Base-by-base conservation (phyloP, 2,888 invertebrate species). In the Dryomyza anilis region DNA sequence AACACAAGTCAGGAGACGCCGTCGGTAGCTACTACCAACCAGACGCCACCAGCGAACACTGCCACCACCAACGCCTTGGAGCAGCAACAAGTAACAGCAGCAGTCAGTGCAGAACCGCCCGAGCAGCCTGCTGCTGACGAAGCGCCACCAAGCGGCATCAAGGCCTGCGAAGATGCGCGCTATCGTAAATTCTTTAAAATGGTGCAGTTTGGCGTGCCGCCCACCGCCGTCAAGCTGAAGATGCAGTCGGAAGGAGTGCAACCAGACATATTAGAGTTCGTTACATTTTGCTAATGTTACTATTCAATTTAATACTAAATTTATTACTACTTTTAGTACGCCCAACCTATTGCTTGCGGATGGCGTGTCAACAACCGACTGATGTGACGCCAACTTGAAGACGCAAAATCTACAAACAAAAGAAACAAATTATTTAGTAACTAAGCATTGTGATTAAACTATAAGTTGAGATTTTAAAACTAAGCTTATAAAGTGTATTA, bases 171-270 rank as follows among this genome's bases (percentile, higher is more conserved):
- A 59, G 90, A 91, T 80, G 87, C 89, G 4, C 86, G 88, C 71
- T 95, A 90, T 82, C 85, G 87, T 25, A 90, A 88, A 81, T 96
- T 90, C 84, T 90, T 95, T 66, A 95, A 94, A 86, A 95, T 96
- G 95, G 78, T 95, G 1, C 91, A 92, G 73, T 87, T 96, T 74
- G 96, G 96, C 43, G 95, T 95, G 1, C 94, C 93, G n/a, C 81
- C 88, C 57, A 87, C 86, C 70, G 96, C 93, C 43, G 91, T 96
- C 0, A 93, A 91, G 80, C 80, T 90, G 72, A 95, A 95, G 86
- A 91, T 95, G 88, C 81, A 86, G 56, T 83, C 87, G 8, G 95
- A 96, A 84, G 96, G 95, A n/a, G 77, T 93, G 27, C 90, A 95
- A 81, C 89, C 77, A 0, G 72, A 68, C 23, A 30, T 77, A 16